These are phyloP conservation scores for Elanoides forficatus DNA, from an alignment of 2,113 vertebrate species.

Conservation along the genomic window DNA sequence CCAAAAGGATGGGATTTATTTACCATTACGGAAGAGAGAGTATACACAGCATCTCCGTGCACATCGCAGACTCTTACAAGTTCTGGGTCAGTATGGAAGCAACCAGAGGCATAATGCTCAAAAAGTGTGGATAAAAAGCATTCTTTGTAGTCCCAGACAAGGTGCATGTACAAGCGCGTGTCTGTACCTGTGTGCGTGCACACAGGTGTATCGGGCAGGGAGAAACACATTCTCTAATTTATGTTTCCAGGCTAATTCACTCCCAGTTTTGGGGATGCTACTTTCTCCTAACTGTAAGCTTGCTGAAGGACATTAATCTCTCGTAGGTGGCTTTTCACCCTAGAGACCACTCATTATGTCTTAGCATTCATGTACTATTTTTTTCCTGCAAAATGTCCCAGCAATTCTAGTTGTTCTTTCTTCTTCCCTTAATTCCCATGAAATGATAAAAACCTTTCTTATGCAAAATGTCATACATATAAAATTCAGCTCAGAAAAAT, in stretches of 20 bases:
- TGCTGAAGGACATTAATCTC: background rate
- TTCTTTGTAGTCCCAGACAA: background rate
- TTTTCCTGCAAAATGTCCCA: background rate
- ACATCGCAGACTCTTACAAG: background rate
- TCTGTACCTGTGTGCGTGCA: accelerated
- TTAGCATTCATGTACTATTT: background rate
- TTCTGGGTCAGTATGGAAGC: background rate
- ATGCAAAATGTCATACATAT: background rate
- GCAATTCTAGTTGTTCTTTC: background rate
- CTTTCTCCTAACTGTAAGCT: background rate
- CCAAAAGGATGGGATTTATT: background rate
- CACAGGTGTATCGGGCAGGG: accelerated
- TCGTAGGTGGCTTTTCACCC: background rate
- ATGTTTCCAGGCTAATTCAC: background rate
- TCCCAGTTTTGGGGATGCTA: background rate
- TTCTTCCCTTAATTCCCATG: background rate
- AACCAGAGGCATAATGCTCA: background rate
- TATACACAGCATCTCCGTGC: background rate
- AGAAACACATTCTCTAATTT: background rate
- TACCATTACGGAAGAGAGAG: background rate
- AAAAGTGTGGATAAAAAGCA: background rate
- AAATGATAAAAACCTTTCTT: background rate
- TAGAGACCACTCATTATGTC: background rate
- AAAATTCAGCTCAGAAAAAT: background rate
- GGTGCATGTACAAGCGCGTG: accelerated